Evolutionary conservation across 2,797 vertebrate genomes (phyloP).

Genomic region (Pipistrellus nathusii): DNA sequence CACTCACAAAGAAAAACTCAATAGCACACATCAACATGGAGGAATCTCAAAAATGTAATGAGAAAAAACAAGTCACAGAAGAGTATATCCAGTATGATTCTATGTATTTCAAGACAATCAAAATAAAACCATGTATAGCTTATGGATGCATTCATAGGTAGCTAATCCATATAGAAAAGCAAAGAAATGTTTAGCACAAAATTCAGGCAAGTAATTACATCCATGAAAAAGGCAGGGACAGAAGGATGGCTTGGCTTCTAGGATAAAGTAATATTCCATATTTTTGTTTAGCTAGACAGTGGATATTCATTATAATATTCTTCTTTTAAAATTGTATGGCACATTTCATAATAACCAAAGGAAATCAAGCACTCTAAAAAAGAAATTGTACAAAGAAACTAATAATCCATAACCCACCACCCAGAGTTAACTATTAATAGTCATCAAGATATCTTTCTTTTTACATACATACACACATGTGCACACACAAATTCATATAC

Average conservation of each 20-base stretch:
- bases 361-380: not conserved
- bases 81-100: not conserved
- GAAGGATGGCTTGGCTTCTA: not conserved
- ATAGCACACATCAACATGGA: not conserved
- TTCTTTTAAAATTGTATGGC: not conserved
- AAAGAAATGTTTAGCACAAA: conserved; percentile 19
- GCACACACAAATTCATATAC: not conserved
- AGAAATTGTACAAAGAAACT: conserved; percentile 40
- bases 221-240: not conserved
- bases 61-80: not conserved
- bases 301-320: not conserved
- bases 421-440: conserved; percentile 23
- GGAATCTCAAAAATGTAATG: not conserved
- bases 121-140: not conserved
- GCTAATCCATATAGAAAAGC: not conserved
- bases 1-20: conserved; percentile 11
- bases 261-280: not conserved
- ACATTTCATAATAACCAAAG: conserved; percentile 21
- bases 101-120: conserved; percentile 42
- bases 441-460: not conserved
- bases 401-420: conserved; percentile 7
- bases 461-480: not conserved
- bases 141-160: not conserved
- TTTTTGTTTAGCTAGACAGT: not conserved
- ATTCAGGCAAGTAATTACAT: not conserved